These are phyloP conservation scores for Tetragnatha versicolor DNA, from an alignment of 1,140 invertebrate genomes.

Conservation along the genomic window DNA sequence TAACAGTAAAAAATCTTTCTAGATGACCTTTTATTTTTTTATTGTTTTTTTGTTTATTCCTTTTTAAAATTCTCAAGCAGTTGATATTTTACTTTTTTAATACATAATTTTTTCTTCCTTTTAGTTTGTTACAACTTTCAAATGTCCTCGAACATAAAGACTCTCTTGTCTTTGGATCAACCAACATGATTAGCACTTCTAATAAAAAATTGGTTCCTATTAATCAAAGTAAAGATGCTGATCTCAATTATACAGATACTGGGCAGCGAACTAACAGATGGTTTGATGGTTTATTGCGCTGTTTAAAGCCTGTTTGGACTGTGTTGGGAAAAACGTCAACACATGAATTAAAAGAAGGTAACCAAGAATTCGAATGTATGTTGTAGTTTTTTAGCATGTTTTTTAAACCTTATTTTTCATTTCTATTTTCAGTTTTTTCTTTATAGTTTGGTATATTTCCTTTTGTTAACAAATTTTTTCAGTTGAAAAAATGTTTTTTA, in stretches of 20 bases:
- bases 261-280: slow-evolving; percentile 65
- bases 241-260: slow-evolving; percentile 39
- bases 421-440: too few species aligned
- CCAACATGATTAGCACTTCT: neutral
- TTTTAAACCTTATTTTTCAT: too few species aligned
- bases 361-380: too few species aligned
- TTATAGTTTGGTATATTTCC: too few species aligned
- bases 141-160: slow-evolving; percentile 71
- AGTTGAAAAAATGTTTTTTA: too few species aligned
- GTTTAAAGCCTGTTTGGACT: slow-evolving; percentile 82
- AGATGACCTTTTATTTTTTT: neutral
- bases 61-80: neutral
- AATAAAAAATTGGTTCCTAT: neutral
- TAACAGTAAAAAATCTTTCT: neutral
- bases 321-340: slow-evolving; percentile 73
- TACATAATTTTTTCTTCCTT: slow-evolving; percentile 59
- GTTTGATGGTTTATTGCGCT: slow-evolving; percentile 84
- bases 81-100: neutral
- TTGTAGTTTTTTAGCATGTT: too few species aligned
- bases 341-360: slow-evolving; percentile 52
- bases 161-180: slow-evolving; percentile 56
- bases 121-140: slow-evolving; percentile 74
- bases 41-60: neutral
- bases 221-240: slow-evolving; percentile 58
- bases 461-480: too few species aligned